Conservation (phyloP, 2,113 vertebrate species). For the Dunckerocampus dactyliophorus region DNA sequence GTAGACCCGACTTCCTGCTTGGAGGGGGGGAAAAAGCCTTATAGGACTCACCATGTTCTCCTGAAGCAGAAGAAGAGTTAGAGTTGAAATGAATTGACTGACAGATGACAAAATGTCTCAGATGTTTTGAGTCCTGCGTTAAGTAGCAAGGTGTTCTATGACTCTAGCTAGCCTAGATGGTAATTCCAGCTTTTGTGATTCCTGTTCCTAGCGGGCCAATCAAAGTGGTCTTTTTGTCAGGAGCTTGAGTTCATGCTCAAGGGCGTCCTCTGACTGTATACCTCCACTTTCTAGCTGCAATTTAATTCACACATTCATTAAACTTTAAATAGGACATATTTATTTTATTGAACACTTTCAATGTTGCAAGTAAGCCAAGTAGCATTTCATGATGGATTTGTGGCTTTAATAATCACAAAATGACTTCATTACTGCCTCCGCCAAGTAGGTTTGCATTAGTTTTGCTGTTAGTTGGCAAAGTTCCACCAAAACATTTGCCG, state of each 20-base stretch:
- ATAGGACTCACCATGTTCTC: slow-evolving; percentile 7
- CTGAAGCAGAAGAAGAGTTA: slow-evolving; percentile 4
- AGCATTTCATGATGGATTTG: no score
- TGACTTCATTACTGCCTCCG: no score
- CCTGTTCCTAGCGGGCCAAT: slow-evolving; percentile 2
- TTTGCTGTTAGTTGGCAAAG: no score
- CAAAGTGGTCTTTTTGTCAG: slow-evolving; percentile 5
- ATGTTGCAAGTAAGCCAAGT: no score
- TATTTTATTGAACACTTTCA: no score
- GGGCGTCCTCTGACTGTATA: slow-evolving; percentile 4
- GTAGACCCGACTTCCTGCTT: no score
- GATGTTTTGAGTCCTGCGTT: not conserved
- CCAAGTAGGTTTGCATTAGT: no score
- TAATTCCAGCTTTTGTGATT: not conserved
- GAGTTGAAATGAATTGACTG: not conserved
- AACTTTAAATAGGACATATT: not conserved
- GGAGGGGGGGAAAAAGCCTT: not conserved
- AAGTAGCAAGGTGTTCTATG: slow-evolving; percentile 1
- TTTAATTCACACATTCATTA: slow-evolving; percentile 8
- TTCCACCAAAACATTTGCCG: no score
- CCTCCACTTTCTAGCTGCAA: slow-evolving; percentile 9
- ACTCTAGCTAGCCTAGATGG: not conserved
- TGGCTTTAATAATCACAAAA: no score
- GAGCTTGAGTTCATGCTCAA: not conserved
- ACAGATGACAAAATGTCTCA: not conserved